Conservation (phyloP, 2,888 invertebrate genomes). For the Uloborus plumipes region DNA sequence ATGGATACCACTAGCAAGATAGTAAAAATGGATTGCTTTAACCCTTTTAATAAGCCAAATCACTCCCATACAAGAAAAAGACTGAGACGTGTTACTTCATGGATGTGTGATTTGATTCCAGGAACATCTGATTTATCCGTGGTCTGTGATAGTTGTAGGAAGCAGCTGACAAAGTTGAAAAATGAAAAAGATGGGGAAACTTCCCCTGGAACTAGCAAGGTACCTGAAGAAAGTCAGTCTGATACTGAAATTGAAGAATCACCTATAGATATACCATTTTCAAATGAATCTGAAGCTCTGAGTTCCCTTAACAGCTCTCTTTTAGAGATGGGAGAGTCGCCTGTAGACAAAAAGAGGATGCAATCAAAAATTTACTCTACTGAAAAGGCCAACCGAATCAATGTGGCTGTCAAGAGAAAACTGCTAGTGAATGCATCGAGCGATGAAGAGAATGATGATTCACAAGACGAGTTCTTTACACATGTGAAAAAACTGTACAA, state of each 20-base stretch:
- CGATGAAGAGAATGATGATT: constrained; percentile 2
- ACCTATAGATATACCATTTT: neutral
- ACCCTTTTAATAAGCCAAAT: constrained; percentile 1
- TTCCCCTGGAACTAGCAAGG: neutral
- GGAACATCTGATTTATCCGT: neutral
- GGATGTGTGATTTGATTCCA: neutral
- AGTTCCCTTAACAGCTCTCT: neutral
- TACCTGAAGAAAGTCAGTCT: too few species aligned
- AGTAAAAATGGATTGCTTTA: neutral
- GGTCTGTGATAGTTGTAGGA: constrained; percentile 8
- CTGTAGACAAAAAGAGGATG: constrained; percentile 4
- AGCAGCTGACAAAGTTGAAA: neutral
- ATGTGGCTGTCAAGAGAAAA: too few species aligned
- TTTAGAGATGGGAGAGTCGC: constrained; percentile 2
- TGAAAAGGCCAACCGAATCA: too few species aligned
- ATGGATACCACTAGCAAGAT: neutral
- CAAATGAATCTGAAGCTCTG: neutral
- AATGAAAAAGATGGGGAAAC: neutral
- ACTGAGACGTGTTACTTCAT: too few species aligned
- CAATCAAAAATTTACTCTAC: neutral
- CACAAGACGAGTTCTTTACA: constrained; percentile 6
- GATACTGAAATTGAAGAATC: neutral
- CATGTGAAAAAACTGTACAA: neutral
- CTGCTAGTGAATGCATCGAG: neutral
- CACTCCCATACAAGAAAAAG: neutral